phyloP scores from a whole-genome alignment of 2,797 vertebrate genomes.

The Iguana delicatissima region DNA sequence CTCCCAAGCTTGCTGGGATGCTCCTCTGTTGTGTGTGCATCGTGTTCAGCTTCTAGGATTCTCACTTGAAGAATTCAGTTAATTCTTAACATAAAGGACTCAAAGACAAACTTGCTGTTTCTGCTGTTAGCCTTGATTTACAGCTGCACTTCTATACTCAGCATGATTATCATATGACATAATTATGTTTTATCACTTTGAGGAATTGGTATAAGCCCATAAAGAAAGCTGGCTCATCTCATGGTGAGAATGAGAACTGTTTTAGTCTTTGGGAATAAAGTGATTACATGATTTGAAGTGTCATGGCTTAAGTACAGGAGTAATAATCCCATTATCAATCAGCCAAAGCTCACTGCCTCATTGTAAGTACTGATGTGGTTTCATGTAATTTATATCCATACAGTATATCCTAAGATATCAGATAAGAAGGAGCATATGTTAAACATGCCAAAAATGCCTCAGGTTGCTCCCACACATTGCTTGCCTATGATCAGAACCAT shows the following conservation, averaged over 20 bases:
- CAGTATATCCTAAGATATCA: constrained; percentile 34
- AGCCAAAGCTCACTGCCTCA: neutral
- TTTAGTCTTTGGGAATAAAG: constrained; percentile 32
- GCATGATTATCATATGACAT: neutral
- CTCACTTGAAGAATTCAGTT: neutral
- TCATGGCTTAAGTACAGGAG: constrained; percentile 38
- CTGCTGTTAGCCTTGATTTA: neutral
- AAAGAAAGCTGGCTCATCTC: constrained; percentile 29
- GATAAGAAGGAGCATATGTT: constrained; percentile 28
- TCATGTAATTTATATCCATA: constrained; percentile 46
- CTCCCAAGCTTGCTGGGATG: neutral
- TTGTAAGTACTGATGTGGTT: neutral
- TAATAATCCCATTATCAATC: constrained; percentile 28
- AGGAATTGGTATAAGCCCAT: neutral
- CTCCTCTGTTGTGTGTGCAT: neutral
- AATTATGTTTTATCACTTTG: neutral
- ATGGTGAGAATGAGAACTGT: constrained; percentile 31
- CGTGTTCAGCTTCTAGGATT: neutral
- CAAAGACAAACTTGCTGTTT: neutral
- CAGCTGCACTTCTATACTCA: neutral
- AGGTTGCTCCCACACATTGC: constrained; percentile 32
- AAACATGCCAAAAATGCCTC: constrained; percentile 35
- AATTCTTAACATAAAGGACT: neutral
- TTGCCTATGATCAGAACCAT: constrained; percentile 20
- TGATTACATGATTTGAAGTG: constrained; percentile 44